Base-by-base conservation (phyloP, 2,888 invertebrate species). In the Brachynemurus nebulosus region DNA sequence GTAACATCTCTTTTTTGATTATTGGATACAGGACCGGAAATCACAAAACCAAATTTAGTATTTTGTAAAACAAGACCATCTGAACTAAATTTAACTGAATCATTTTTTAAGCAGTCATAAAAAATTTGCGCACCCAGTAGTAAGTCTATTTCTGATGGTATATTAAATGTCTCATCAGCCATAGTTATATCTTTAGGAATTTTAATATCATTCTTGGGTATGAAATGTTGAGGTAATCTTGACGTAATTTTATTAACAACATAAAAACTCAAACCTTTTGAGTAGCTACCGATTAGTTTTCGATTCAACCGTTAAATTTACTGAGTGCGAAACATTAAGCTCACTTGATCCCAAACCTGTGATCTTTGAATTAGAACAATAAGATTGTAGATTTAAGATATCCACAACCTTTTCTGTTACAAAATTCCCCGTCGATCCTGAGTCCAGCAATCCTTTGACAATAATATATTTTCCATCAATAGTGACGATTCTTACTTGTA, bases 111-210 rank as follows among this genome's bases (percentile, higher is more conserved):
- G 14, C n/a, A 14, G 2, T 12, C 14, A 14, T 34, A 34, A 4
- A 14, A 34, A 11, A 34, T 34, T 14, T 34, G 12, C 2, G 35
- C 35, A 12, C 35, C 35, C 4, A 34, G 16, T 14, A 34, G 14
- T 12, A 34, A 11, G n/a, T n/a, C n/a, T 34, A 34, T 12, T 34
- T 34, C 12, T 2, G 12, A n/a, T 34, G 35, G 35, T 3, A 34
- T 12, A 34, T 34, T 34, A 34, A 34, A 34, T 12, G 35, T 34
- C 8, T 34, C 12, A 34, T 34, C 12, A 34, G 35, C 35, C 12
- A 34, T 12, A 34, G 8, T 12, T 14, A 12, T 34, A 12, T 12
- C 16, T 34, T 34, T 34, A 34, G 35, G 35, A 12, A 34, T 34
- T n/a, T 34, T 34, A n/a, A 34, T 34, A 11, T n/a, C 16, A 14